Conservation (phyloP, 2,888 invertebrate genomes). For the Stomorhina lunata region DNA sequence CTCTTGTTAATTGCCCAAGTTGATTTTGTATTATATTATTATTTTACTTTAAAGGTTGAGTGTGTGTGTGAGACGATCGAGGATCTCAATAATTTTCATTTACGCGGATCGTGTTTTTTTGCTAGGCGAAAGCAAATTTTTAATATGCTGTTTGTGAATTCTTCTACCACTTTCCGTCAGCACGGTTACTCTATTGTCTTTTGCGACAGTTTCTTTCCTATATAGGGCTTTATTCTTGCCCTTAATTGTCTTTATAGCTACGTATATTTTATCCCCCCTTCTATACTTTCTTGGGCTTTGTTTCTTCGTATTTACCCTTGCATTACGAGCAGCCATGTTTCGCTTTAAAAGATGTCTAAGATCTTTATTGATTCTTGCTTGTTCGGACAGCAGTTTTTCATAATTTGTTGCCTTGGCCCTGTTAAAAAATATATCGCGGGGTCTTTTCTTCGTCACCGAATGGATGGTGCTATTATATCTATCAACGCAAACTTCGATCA, state of each 20-base stretch:
- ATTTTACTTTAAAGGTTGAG: no score
- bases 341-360: not conserved
- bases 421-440: no score
- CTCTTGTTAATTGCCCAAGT: no score
- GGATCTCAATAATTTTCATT: no score
- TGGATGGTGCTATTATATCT: constrained; percentile 12
- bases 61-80: no score
- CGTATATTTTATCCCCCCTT: not conserved
- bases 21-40: no score
- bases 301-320: not conserved
- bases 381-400: no score
- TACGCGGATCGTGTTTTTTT: no score
- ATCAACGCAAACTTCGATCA: not conserved
- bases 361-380: not conserved
- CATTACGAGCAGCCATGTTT: not conserved
- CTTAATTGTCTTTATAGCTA: not conserved
- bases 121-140: no score
- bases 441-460: not conserved
- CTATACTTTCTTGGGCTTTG: not conserved
- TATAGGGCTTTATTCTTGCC: no score
- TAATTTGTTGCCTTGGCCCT: no score
- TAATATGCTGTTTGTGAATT: not conserved
- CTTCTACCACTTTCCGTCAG: not conserved
- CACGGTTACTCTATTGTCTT: not conserved
- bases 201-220: not conserved